These are phyloP conservation scores for Ditylenchus dipsaci DNA, from an alignment of 1,140 invertebrate species.

Conservation along the genomic window DNA sequence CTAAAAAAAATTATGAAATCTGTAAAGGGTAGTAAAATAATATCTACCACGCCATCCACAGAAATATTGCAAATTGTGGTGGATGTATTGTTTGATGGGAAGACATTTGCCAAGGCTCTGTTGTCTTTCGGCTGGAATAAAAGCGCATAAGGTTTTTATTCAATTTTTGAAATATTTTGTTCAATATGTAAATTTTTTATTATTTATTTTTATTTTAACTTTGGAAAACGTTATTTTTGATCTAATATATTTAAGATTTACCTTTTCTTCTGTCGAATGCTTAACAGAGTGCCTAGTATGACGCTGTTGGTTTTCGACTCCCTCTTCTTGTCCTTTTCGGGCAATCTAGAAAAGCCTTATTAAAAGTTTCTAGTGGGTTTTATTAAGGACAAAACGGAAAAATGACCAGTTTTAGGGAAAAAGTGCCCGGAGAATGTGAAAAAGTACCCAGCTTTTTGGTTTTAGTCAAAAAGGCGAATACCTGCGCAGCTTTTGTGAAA, in stretches of 20 bases:
- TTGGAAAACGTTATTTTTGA: no score
- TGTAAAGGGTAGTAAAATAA: not conserved
- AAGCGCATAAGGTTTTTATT: not conserved
- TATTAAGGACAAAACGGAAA: no score
- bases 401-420: no score
- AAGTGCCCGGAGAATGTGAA: no score
- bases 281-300: constrained; percentile 20
- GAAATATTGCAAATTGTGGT: not conserved
- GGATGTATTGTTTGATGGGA: not conserved
- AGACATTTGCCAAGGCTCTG: constrained; percentile 13
- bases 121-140: constrained; percentile 6
- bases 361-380: no score
- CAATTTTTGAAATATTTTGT: not conserved
- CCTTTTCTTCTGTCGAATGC: constrained; percentile 17
- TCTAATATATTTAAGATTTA: not conserved
- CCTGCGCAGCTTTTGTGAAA: no score
- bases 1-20: not conserved
- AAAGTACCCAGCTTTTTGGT: no score
- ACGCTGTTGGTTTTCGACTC: constrained; percentile 21
- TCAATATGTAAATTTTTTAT: no score
- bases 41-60: not conserved
- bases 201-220: no score
- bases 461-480: no score
- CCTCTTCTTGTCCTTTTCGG: constrained; percentile 14
- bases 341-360: not conserved